Conservation (phyloP, 2,113 vertebrate species). For the Sisor rabdophorus region DNA sequence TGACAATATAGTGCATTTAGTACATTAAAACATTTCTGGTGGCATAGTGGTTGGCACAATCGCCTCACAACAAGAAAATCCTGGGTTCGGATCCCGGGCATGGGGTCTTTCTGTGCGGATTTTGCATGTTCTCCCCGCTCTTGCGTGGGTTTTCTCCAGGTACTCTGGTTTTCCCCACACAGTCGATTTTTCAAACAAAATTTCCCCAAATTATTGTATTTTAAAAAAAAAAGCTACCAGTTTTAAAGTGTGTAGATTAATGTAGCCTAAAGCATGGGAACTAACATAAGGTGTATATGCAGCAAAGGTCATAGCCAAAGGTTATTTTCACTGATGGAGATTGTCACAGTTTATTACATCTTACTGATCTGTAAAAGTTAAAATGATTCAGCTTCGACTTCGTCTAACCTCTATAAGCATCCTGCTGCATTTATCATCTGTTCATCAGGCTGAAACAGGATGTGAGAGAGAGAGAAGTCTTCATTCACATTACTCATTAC, state of each 20-base stretch:
- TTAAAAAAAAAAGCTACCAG: too few species aligned
- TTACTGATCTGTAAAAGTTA: conserved; percentile 36
- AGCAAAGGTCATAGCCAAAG: conserved; percentile 18
- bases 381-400: conserved; percentile 22
- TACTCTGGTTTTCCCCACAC: too few species aligned
- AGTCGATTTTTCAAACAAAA: too few species aligned
- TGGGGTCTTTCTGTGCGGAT: too few species aligned
- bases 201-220: too few species aligned
- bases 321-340: conserved; percentile 38
- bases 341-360: conserved; percentile 10
- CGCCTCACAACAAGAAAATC: too few species aligned
- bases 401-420: conserved; percentile 14
- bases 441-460: neutral
- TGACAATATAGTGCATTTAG: too few species aligned
- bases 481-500: conserved; percentile 43
- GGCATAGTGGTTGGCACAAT: too few species aligned
- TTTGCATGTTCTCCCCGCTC: too few species aligned
- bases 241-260: neutral
- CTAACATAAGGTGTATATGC: conserved; percentile 20
- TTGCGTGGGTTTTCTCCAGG: too few species aligned
- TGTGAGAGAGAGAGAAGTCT: conserved; percentile 15
- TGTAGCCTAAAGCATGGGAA: neutral
- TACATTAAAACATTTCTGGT: too few species aligned
- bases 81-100: too few species aligned
- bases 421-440: neutral